These are phyloP conservation scores for Zaprionus camerounensis DNA, from an alignment of 1,140 invertebrate species.

Conservation along the genomic window DNA sequence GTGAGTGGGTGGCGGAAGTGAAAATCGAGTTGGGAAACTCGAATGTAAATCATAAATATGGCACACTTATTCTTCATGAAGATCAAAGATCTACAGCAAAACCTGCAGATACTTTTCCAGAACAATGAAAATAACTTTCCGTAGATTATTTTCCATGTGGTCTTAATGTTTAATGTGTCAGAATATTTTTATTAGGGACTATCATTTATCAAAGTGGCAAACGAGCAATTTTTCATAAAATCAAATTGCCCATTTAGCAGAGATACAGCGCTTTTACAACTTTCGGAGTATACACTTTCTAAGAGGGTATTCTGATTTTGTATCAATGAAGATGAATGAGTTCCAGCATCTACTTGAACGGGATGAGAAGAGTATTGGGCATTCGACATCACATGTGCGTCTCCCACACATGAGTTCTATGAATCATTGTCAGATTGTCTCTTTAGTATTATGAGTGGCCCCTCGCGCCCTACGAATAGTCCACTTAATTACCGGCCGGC, in stretches of 20 bases:
- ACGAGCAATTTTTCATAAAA: background rate
- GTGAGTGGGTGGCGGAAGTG: constrained; percentile 59
- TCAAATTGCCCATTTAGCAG: background rate
- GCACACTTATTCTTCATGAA: background rate
- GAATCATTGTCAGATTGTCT: constrained; percentile 49
- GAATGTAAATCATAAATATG: background rate
- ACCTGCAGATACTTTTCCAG: background rate
- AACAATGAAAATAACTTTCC: background rate
- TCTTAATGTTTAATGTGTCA: background rate
- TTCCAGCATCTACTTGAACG: background rate
- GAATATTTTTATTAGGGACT: background rate
- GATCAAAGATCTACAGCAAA: constrained; percentile 3
- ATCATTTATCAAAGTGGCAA: background rate
- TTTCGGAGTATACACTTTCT: background rate
- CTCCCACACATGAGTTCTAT: constrained; percentile 24
- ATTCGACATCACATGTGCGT: background rate
- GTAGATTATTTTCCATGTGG: background rate
- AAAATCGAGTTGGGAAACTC: background rate
- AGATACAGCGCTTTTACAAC: background rate
- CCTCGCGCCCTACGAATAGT: constrained; percentile 38
- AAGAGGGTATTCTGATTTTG: background rate
- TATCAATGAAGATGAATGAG: background rate
- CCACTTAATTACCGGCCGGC: constrained; percentile 76
- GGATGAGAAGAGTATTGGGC: background rate
- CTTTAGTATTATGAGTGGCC: constrained; percentile 26